Percentiles rank a stretch among this genome's conserved stretches.
phyloP scores from a whole-genome alignment of 2,113 vertebrate species.

The Etheostoma cragini region DNA sequence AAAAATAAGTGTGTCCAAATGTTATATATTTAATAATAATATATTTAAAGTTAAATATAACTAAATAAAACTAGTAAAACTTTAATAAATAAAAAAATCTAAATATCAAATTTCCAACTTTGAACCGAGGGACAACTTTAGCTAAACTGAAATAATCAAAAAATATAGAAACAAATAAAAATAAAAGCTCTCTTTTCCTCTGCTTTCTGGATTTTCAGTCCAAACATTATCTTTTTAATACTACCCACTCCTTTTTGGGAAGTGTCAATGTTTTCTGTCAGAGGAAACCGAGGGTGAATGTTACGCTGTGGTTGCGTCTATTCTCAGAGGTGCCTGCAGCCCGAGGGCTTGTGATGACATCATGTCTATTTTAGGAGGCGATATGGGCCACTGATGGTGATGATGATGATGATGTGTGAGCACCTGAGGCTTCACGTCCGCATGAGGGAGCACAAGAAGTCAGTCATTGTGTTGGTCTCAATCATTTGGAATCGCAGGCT shows the following conservation, averaged over 20 bases:
- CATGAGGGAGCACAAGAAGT: conserved; percentile 33
- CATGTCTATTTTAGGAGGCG: conserved; percentile 78
- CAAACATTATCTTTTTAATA: neutral
- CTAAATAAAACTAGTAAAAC: neutral
- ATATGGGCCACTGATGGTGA: conserved; percentile 71
- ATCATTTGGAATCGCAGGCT: conserved; percentile 42
- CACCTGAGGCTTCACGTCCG: conserved; percentile 71
- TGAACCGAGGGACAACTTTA: neutral
- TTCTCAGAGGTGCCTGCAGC: conserved; percentile 55
- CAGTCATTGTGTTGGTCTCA: conserved; percentile 13
- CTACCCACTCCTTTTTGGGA: neutral
- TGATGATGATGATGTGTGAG: conserved; percentile 60
- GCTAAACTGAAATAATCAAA: neutral
- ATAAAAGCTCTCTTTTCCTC: too few species aligned
- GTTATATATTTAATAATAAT: neutral
- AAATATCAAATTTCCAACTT: neutral
- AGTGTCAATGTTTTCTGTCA: conserved; percentile 12
- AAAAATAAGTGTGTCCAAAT: neutral
- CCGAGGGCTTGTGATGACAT: conserved; percentile 66
- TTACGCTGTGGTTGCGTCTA: conserved; percentile 34
- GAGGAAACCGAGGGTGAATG: conserved; percentile 29
- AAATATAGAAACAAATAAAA: neutral
- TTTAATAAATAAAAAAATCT: neutral
- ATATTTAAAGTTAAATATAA: neutral
- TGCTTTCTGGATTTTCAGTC: neutral